Conservation (phyloP, 2,888 invertebrate species). For the Caenorhabditis sp. region DNA sequence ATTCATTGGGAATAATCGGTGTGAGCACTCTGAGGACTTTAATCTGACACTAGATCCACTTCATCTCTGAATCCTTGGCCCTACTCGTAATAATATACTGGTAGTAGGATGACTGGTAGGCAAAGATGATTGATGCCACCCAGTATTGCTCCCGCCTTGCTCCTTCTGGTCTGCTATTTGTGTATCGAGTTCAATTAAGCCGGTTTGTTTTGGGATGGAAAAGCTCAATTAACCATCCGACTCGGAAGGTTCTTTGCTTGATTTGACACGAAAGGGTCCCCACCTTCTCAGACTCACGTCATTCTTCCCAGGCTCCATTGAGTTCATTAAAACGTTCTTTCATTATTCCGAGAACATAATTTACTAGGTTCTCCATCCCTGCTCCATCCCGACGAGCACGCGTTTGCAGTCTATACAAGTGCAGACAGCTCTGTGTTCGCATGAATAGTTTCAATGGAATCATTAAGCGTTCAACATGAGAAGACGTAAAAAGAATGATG, state of each 20-base stretch:
- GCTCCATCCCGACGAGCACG: slow-evolving; percentile 5
- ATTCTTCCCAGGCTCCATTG: not conserved
- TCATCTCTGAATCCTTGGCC: slow-evolving; percentile 28
- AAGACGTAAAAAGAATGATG: slow-evolving; percentile 14
- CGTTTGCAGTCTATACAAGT: slow-evolving; percentile 19
- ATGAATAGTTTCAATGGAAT: slow-evolving; percentile 19
- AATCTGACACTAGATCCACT: slow-evolving; percentile 21
- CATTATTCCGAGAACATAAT: slow-evolving; percentile 4
- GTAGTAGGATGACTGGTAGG: slow-evolving; percentile 2
- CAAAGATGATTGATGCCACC: slow-evolving; percentile 21
- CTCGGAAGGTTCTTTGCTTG: slow-evolving; percentile 5
- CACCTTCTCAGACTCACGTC: slow-evolving; percentile 38
- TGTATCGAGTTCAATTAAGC: slow-evolving; percentile 18
- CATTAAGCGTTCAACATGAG: slow-evolving; percentile 2
- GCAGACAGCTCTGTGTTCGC: slow-evolving; percentile 46
- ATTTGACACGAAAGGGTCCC: not conserved
- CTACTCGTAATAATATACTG: not conserved
- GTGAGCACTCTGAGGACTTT: slow-evolving; percentile 4
- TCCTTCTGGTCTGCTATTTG: not conserved
- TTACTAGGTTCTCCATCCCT: slow-evolving; percentile 27
- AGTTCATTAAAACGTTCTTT: slow-evolving; percentile 26
- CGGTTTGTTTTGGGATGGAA: slow-evolving; percentile 8
- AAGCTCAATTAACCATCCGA: slow-evolving; percentile 21
- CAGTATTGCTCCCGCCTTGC: not conserved
- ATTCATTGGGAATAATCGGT: slow-evolving; percentile 6